A percentile compares a stretch with the other conserved stretches of the same genome.
phyloP scores from a whole-genome alignment of 2,797 vertebrate genomes.

The Bradypus variegatus region DNA sequence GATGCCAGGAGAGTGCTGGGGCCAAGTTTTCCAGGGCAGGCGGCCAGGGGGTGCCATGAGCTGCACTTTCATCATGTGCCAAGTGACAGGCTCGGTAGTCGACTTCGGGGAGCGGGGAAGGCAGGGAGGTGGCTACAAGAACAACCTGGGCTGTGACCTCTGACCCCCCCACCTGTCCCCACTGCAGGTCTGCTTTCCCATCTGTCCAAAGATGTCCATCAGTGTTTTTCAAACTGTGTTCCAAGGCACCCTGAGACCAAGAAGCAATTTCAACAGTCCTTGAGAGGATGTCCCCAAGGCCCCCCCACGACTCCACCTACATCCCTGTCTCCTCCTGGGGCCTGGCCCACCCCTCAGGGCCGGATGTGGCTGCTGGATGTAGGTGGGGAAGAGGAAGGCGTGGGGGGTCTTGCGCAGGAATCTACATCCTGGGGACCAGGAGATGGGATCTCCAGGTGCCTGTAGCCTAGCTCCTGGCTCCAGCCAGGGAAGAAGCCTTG shows the following conservation, averaged over 20 bases:
- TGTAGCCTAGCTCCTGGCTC: constrained; percentile 30
- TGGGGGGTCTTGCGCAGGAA: constrained; percentile 34
- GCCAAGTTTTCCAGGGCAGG: background rate
- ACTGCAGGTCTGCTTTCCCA: background rate
- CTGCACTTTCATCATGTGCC: background rate
- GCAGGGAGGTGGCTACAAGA: fast-evolving
- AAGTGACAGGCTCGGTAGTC: background rate
- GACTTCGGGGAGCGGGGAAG: background rate
- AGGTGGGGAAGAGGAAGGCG: constrained; percentile 60
- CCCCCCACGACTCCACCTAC: background rate
- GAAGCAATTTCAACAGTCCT: background rate
- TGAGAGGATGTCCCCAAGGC: background rate
- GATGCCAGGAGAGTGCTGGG: fast-evolving
- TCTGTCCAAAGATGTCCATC: background rate
- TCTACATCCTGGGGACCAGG: constrained; percentile 55
- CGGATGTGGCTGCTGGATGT: constrained; percentile 52
- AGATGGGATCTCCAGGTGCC: constrained; percentile 66
- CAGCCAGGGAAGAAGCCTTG: constrained; percentile 10
- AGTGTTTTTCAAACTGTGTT: background rate
- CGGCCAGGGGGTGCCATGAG: fast-evolving
- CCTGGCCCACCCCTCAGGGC: background rate
- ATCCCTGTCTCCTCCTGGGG: background rate
- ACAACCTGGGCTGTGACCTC: background rate
- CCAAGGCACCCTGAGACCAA: background rate
- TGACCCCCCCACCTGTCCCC: background rate